phyloP scores from a whole-genome alignment of 1,140 invertebrate genomes.

The Penaeus japonicus region DNA sequence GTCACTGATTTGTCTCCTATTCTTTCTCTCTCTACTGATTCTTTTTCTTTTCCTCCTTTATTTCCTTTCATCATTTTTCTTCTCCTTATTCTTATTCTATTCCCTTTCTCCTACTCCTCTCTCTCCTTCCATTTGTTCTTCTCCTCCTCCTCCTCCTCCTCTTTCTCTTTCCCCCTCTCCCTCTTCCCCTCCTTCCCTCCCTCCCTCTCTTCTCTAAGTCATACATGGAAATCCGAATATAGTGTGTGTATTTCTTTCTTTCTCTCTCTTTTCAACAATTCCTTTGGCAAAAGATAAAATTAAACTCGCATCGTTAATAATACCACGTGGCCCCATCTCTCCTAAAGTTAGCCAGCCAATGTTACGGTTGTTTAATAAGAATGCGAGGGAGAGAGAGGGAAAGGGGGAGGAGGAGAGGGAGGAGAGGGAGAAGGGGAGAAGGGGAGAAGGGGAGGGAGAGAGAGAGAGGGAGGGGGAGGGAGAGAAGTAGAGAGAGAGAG shows the following conservation, averaged over 20 bases:
- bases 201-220: not conserved
- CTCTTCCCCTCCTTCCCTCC: not conserved
- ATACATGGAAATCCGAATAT: not conserved
- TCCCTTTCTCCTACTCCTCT: not conserved
- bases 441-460: not conserved
- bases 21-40: not conserved
- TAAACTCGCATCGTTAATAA: too few relatives aligned
- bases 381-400: not conserved
- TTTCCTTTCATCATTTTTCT: not conserved
- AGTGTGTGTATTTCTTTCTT: not conserved
- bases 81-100: not conserved
- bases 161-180: not conserved
- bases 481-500: too few relatives aligned
- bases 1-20: not conserved
- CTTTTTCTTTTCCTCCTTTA: not conserved
- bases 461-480: not conserved
- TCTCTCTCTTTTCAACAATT: not conserved
- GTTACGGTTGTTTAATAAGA: too few relatives aligned
- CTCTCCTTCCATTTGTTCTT: not conserved
- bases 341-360: too few relatives aligned
- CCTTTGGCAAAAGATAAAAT: too few relatives aligned
- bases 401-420: not conserved
- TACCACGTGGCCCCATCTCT: too few relatives aligned
- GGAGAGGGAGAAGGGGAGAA: too few relatives aligned
- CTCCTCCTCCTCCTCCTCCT: not conserved